These are phyloP conservation scores for Coenonympha arcania DNA, from an alignment of 2,888 invertebrate species.

Conservation along the genomic window DNA sequence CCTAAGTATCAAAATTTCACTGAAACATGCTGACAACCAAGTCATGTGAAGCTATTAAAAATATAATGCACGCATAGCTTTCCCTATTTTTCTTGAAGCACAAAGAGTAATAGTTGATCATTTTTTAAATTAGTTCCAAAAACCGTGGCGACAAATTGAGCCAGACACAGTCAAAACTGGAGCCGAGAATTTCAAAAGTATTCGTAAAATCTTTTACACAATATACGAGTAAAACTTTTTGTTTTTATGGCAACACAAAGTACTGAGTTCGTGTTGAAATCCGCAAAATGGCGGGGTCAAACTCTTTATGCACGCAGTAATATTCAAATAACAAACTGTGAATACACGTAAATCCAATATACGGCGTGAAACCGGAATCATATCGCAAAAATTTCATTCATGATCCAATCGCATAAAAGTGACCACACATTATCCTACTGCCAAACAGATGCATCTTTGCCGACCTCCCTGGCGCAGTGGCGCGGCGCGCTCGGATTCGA, in stretches of 20 bases:
- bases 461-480: no score
- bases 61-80: no score
- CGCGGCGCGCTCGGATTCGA: no score
- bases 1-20: no score
- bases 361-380: slow-evolving; percentile 1
- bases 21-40: no score
- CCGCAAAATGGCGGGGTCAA: background rate
- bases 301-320: background rate
- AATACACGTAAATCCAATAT: slow-evolving; percentile 1
- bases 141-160: no score
- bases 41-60: no score
- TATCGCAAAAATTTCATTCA: slow-evolving; percentile 6
- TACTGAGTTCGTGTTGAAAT: background rate
- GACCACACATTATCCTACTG: background rate
- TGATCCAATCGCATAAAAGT: slow-evolving; percentile 6
- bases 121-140: no score
- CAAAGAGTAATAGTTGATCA: no score
- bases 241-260: background rate
- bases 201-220: background rate
- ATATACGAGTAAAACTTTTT: background rate
- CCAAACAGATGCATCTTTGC: no score
- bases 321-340: background rate
- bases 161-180: no score
- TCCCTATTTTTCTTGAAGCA: no score
- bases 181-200: background rate